Evolutionary conservation across 2,113 vertebrate species (phyloP), one percentile per base, ranked within the genome.

Genomic region (Fukomys damarensis): DNA sequence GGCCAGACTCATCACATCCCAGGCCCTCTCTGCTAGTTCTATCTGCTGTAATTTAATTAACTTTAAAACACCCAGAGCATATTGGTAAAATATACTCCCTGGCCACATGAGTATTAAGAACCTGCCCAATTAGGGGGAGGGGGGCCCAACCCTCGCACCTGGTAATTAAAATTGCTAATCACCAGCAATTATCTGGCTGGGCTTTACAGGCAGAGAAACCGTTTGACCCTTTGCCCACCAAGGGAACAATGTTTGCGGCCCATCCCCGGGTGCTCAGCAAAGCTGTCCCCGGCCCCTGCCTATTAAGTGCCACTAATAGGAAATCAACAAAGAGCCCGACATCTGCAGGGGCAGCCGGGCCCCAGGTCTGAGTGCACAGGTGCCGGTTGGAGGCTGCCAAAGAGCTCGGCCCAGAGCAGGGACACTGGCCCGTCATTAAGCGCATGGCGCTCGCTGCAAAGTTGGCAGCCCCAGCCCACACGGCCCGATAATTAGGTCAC

Each of bases 111-210:
- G 96, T 98, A 98, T 98, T 98, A 97, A 98, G 97, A 98, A 98
- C 97, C 97, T 98, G 96, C 96, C 98, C 98, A 98, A 98, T 98
- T 98, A 97, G 87, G 97, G 96, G 92, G 96, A 91, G 95, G 95
- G 74, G 93, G 96, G 92, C 93, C 49, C 95, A 98, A 98, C 98
- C 98, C 95, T 98, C 97, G 98, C 99, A 99, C 99, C 99, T 99
- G 99, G 98, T 99, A 99, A 99, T 99, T 99, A 99, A 99, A 99
- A 99, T 99, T 98, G 99, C 99, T 99, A 99, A 99, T 99, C 98
- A 98, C 98, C 98, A 98, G 98, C 99, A 99, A 99, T 99, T 99
- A 99, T 98, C 98, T 98, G 97, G 98, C 98, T 88, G 93, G 97
- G 98, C 98, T 98, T 98, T 98, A 98, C 98, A 98, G 98, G 98